Evolutionary conservation across 2,888 invertebrate species (phyloP).

Genomic region (Bhutanitis thaidina): DNA sequence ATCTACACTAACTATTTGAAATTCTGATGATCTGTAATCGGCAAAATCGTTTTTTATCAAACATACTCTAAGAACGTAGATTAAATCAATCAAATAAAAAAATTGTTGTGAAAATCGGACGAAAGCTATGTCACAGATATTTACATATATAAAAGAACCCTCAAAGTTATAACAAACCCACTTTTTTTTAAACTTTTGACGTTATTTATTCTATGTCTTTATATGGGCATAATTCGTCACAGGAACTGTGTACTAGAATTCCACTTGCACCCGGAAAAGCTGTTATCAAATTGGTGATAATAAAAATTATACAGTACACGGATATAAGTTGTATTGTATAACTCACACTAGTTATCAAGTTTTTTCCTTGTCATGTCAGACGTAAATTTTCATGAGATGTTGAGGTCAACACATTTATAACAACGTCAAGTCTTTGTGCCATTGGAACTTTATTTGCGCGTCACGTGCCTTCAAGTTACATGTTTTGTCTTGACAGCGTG

Average conservation of each 20-base stretch:
- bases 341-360: not conserved
- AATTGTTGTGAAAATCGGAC: no score
- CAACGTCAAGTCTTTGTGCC: not conserved
- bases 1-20: no score
- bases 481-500: no score
- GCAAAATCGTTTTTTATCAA: no score
- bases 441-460: not conserved
- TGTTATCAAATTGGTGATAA: constrained; percentile 9
- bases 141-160: no score
- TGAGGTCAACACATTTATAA: not conserved
- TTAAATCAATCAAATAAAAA: no score
- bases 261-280: constrained; percentile 7
- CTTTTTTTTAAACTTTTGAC: no score
- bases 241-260: not conserved
- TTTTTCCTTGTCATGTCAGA: constrained; percentile 8
- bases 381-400: not conserved
- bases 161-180: no score
- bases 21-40: no score
- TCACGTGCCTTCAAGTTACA: not conserved
- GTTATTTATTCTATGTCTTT: not conserved
- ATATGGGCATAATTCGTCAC: not conserved
- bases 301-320: not conserved
- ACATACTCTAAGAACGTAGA: no score
- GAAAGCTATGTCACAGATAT: no score
- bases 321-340: not conserved